Base-by-base conservation (phyloP, 2,888 invertebrate species). In the Idaea straminata region DNA sequence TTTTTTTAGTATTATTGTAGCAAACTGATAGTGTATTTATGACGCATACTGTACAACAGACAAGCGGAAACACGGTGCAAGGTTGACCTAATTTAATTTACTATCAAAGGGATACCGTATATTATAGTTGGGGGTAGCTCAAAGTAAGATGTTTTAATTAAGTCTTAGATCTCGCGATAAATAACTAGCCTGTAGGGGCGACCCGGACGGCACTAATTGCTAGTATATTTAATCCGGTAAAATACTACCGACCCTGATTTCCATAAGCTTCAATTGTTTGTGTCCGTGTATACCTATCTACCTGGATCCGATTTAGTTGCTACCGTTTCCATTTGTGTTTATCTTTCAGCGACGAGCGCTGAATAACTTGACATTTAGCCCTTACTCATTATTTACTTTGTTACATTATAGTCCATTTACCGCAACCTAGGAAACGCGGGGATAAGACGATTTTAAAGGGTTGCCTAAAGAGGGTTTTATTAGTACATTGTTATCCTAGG, bases 121-220 rank as follows among this genome's bases (percentile, higher is more conserved):
- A 78, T 76, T 82, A 83, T 80, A 88, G 84, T 84, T 82, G 77
- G 73, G 77, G 79, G 81, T 79, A 80, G 83, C 83, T 87, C 86
- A 87, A 87, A 88, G 88, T 88, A 88, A 90, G 90, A 89, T 89
- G 87, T 89, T 92, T 92, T 91, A 92, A 92, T 92, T 92, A 92
- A 91, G 88, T 87, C 88, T 87, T 85, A 90, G 89, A 83, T 87
- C 88, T 87, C 77, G 85, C 88, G 83, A 91, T 91, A 92, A 92
- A 91, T 89, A 91, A 90, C 88, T 87, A 83, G 83, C 81, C 77
- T 59, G 59, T 34, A 73, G 80, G 77, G 81, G 80, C 82, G 82
- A 81, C 83, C 78, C 82, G 87, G 85, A 80, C 83, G 82, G 84
- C 86, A 89, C 91, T 91, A 91, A 91, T 92, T 91, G 89, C 88